These are phyloP conservation scores for Eidolon dupreanum DNA, from an alignment of 2,797 vertebrate genomes.

Conservation along the genomic window DNA sequence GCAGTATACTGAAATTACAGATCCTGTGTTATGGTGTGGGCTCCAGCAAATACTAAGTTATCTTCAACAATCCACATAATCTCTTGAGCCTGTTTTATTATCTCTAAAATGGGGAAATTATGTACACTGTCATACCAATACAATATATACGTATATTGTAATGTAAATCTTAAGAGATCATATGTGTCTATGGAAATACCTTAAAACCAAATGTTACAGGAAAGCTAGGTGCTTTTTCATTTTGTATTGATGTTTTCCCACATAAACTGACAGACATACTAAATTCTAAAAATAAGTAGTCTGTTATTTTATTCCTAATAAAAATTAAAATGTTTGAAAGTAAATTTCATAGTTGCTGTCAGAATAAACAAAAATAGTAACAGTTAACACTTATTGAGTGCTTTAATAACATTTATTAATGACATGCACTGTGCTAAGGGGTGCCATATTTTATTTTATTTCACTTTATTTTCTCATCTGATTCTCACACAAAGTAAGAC, in stretches of 20 bases:
- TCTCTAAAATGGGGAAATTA: not conserved
- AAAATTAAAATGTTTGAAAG: not conserved
- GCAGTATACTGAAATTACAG: not conserved
- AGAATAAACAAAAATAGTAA: not conserved
- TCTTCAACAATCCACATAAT: not conserved
- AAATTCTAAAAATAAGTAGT: not conserved
- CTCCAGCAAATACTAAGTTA: not conserved
- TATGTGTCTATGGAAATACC: not conserved
- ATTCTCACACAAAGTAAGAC: not conserved
- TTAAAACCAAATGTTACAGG: not conserved
- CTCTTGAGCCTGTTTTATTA: not conserved
- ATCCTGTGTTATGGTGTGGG: not conserved
- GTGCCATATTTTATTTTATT: not conserved
- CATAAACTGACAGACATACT: not conserved
- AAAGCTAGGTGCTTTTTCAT: not conserved
- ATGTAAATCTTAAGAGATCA: not conserved
- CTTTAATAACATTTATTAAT: not conserved
- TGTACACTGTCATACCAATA: not conserved
- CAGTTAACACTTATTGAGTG: not conserved
- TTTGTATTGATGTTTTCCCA: conserved; percentile 19
- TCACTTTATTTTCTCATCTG: not conserved
- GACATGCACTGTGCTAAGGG: not conserved
- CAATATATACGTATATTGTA: not conserved
- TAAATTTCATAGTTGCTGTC: not conserved
- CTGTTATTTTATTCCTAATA: not conserved